Percentiles rank a stretch among this genome's conserved stretches.
Conservation (phyloP, 2,888 invertebrate species). For the Melangyna quadrimaculata region DNA sequence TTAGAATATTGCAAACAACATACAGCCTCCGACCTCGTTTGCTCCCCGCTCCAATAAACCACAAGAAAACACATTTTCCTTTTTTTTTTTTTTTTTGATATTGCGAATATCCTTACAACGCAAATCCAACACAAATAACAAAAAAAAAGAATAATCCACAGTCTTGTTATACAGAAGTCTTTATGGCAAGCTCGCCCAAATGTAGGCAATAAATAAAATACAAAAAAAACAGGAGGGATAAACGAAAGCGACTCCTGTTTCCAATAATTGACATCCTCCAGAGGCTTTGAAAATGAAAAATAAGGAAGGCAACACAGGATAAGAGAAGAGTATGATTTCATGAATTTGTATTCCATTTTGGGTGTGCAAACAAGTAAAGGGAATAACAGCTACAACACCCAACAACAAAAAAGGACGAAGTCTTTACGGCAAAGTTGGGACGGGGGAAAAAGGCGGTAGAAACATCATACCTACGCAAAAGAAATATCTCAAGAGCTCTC, state of each 20-base stretch:
- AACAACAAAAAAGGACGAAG: neutral
- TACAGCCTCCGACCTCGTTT: neutral
- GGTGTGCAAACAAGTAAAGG: constrained; percentile 41
- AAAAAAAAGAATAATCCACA: constrained; percentile 36
- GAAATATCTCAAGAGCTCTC: constrained; percentile 43
- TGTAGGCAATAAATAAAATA: constrained; percentile 66
- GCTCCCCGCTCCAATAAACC: constrained; percentile 54
- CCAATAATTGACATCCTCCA: constrained; percentile 64
- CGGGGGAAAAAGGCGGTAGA: neutral
- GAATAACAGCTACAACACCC: neutral
- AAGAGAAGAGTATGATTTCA: constrained; percentile 10
- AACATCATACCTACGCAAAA: constrained; percentile 11
- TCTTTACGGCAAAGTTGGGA: neutral
- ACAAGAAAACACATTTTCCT: constrained; percentile 28
- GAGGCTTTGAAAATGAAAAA: neutral
- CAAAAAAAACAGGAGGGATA: constrained; percentile 8
- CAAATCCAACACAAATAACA: neutral
- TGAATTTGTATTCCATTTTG: constrained; percentile 59
- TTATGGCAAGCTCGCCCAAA: constrained; percentile 47
- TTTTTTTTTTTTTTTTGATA: neutral
- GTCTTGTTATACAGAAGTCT: constrained; percentile 53
- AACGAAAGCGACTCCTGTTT: constrained; percentile 48
- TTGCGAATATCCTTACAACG: constrained; percentile 8
- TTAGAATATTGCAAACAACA: constrained; percentile 37
- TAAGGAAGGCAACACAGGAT: neutral